These are phyloP conservation scores for Baronia brevicornis DNA, from an alignment of 2,888 invertebrate species.

Conservation along the genomic window DNA sequence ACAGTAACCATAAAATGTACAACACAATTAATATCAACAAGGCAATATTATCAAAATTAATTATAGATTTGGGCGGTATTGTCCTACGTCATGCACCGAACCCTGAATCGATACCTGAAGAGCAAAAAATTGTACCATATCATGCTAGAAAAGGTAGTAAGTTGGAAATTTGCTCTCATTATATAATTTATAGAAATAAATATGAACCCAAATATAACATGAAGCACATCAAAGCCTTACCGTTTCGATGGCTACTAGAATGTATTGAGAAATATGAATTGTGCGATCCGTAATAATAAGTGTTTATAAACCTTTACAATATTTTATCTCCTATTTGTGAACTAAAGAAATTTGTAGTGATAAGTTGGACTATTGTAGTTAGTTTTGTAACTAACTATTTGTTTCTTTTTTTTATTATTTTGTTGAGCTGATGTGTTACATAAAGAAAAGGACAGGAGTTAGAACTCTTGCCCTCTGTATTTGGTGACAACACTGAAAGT, in stretches of 20 bases:
- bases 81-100: conserved; percentile 78
- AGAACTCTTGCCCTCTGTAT: too few relatives aligned
- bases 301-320: background rate
- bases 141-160: conserved; percentile 74
- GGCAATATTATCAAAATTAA: conserved; percentile 58
- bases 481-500: too few relatives aligned
- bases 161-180: conserved; percentile 76
- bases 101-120: conserved; percentile 73
- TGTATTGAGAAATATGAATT: conserved; percentile 77
- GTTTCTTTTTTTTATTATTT: too few relatives aligned
- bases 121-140: conserved; percentile 74
- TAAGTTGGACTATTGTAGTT: too few relatives aligned
- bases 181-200: conserved; percentile 74
- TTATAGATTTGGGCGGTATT: conserved; percentile 75
- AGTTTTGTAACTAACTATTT: too few relatives aligned
- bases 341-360: too few relatives aligned
- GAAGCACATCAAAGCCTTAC: conserved; percentile 77
- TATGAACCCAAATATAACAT: conserved; percentile 78
- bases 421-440: too few relatives aligned
- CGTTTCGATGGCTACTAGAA: conserved; percentile 79
- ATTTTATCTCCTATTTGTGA: too few relatives aligned
- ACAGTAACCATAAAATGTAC: conserved; percentile 50
- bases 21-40: conserved; percentile 58
- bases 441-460: too few relatives aligned
- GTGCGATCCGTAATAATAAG: conserved; percentile 64